A percentile compares a stretch with the other conserved stretches of the same genome.
phyloP scores from a whole-genome alignment of 2,888 invertebrate species.

The Drosophila subquinaria region DNA sequence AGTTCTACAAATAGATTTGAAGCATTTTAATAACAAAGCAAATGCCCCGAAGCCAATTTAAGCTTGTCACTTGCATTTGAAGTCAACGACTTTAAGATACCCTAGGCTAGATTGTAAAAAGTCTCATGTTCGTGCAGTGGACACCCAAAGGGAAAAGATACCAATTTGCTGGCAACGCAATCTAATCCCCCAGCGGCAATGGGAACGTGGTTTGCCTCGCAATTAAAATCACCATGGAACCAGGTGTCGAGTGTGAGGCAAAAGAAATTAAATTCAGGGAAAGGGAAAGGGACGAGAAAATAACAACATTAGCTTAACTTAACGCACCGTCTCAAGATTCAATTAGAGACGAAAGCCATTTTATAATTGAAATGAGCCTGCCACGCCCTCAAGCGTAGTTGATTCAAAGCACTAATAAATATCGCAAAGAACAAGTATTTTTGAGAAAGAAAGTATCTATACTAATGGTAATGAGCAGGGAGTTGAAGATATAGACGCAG shows the following conservation, averaged over 20 bases:
- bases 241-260: constrained; percentile 24
- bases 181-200: constrained; percentile 35
- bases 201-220: constrained; percentile 57
- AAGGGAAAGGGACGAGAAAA: neutral
- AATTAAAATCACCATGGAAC: constrained; percentile 53
- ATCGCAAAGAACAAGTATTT: constrained; percentile 17
- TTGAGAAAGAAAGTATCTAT: neutral
- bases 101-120: neutral
- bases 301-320: constrained; percentile 52
- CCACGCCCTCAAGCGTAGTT: constrained; percentile 14
- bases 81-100: constrained; percentile 18
- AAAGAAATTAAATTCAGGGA: constrained; percentile 1
- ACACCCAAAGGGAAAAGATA: constrained; percentile 7
- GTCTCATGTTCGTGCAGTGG: neutral
- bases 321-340: constrained; percentile 65
- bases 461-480: neutral
- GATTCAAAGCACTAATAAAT: constrained; percentile 40
- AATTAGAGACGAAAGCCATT: constrained; percentile 81
- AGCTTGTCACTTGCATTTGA: neutral
- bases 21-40: constrained; percentile 25
- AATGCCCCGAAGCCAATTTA: constrained; percentile 17
- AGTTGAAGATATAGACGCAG: constrained; percentile 22
- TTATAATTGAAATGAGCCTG: constrained; percentile 76
- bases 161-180: constrained; percentile 3
- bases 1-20: constrained; percentile 28